A percentile compares a stretch with the other conserved stretches of the same genome.
These are phyloP conservation scores for Trisateles emortualis DNA, from an alignment of 2,888 invertebrate species.

Conservation along the genomic window DNA sequence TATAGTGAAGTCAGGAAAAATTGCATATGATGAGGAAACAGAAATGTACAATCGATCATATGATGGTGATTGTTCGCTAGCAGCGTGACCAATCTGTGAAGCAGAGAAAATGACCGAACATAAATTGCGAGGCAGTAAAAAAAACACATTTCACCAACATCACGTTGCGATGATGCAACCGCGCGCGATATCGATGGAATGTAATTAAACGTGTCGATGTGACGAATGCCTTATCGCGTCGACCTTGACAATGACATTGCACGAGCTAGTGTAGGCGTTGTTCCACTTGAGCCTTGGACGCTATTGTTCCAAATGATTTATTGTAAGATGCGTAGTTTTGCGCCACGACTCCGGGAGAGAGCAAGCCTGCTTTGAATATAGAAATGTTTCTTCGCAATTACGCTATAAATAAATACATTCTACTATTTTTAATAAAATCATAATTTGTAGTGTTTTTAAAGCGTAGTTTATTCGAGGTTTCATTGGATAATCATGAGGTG, in stretches of 20 bases:
- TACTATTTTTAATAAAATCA: not conserved
- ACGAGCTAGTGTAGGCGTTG: conserved; percentile 38
- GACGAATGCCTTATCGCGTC: conserved; percentile 75
- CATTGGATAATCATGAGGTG: not conserved
- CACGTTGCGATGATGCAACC: conserved; percentile 77
- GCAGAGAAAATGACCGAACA: conserved; percentile 48
- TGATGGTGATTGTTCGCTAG: conserved; percentile 39
- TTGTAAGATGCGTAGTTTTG: conserved; percentile 20
- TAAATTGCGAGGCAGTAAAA: conserved; percentile 46
- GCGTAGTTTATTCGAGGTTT: not conserved
- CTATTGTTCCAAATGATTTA: conserved; percentile 38
- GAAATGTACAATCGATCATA: conserved; percentile 29
- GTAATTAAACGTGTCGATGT: conserved; percentile 78
- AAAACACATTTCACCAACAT: conserved; percentile 56
- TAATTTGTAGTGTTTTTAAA: too few species aligned
- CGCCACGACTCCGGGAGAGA: conserved; percentile 1
- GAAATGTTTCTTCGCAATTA: not conserved
- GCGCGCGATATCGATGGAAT: conserved; percentile 74
- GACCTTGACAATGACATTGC: conserved; percentile 82
- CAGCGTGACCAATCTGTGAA: conserved; percentile 47
- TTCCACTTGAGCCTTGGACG: conserved; percentile 28
- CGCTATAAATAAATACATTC: too few species aligned
- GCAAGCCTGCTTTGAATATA: not conserved
- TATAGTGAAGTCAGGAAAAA: not conserved
- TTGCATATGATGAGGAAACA: conserved; percentile 17